These are phyloP conservation scores for Cotesia congregata DNA, from an alignment of 2,888 invertebrate species.

Conservation along the genomic window DNA sequence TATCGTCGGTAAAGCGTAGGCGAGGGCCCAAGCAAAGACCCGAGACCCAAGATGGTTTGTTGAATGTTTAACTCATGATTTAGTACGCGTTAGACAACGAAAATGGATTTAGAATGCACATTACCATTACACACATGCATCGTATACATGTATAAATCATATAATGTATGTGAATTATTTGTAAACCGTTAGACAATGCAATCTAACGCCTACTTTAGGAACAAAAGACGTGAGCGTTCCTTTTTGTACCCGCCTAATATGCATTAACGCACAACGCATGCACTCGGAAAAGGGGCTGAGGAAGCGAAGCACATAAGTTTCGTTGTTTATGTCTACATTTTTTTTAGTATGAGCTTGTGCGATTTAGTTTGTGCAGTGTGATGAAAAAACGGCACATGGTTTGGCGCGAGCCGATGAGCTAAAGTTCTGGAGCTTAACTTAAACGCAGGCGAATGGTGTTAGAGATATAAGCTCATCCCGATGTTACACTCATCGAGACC, in stretches of 20 bases:
- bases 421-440: conserved; percentile 35
- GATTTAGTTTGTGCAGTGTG: background rate
- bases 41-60: conserved; percentile 36
- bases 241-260: background rate
- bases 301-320: background rate
- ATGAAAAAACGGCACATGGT: conserved; percentile 35
- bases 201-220: conserved; percentile 12
- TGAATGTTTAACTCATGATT: conserved; percentile 24
- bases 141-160: background rate
- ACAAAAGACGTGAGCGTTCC: background rate
- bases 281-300: background rate
- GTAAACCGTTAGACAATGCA: conserved; percentile 32
- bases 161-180: conserved; percentile 21
- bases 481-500: too few species aligned
- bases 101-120: conserved; percentile 24
- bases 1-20: conserved; percentile 46
- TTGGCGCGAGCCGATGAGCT: conserved; percentile 50
- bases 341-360: background rate
- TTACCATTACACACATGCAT: background rate
- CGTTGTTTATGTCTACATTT: background rate
- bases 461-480: too few species aligned
- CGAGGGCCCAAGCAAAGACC: conserved; percentile 7
- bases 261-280: conserved; percentile 6
- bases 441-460: background rate
- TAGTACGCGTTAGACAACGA: conserved; percentile 36